Evolutionary conservation across 2,888 invertebrate species (phyloP).

Genomic region (Caenorhabditis doughertyi): DNA sequence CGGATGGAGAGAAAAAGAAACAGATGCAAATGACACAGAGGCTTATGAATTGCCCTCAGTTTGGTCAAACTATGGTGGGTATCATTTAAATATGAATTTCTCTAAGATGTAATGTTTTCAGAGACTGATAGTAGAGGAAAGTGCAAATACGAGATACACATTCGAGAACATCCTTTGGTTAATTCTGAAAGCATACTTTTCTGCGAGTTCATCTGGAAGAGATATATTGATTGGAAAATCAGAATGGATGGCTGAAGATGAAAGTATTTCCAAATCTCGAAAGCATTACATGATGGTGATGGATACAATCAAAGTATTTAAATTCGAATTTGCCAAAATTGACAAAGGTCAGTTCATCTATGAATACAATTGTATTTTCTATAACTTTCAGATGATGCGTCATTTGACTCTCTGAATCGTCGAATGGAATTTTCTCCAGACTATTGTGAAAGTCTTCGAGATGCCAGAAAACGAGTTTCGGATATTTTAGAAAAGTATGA

Average conservation of each 20-base stretch:
- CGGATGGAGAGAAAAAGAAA: conserved; percentile 48
- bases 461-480: conserved; percentile 32
- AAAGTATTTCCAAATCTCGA: conserved; percentile 37
- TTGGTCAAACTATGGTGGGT: conserved; percentile 46
- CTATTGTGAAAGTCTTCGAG: conserved; percentile 53
- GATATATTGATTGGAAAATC: conserved; percentile 47
- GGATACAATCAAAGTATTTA: conserved; percentile 51
- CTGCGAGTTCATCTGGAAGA: conserved; percentile 56
- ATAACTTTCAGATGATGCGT: conserved; percentile 11
- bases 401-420: conserved; percentile 46
- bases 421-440: conserved; percentile 52
- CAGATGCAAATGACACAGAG: conserved; percentile 44
- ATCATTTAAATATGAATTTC: background rate
- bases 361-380: background rate
- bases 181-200: conserved; percentile 75
- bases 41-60: conserved; percentile 51
- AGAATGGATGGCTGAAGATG: conserved; percentile 60
- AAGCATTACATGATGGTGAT: conserved; percentile 55
- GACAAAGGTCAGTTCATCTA: conserved; percentile 22
- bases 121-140: conserved; percentile 75
- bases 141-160: conserved; percentile 64
- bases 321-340: conserved; percentile 28
- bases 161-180: conserved; percentile 79
- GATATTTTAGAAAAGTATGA: conserved; percentile 59
- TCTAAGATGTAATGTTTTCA: conserved; percentile 28